Conservation (phyloP, 1,140 invertebrate species). For the Camponotus vicinus region DNA sequence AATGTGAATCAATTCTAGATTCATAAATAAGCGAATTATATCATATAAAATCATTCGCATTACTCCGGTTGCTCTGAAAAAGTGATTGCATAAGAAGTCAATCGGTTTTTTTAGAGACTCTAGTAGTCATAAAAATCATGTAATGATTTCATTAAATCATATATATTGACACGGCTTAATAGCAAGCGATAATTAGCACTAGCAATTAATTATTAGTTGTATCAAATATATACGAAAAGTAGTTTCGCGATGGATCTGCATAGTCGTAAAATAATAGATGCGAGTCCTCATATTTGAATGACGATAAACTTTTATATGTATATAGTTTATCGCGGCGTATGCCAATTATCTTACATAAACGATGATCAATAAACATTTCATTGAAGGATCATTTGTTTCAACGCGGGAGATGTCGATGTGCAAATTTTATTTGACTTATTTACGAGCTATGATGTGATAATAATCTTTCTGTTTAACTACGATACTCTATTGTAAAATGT, state of each 20-base stretch:
- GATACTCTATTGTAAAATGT: constrained; percentile 26
- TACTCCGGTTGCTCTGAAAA: constrained; percentile 4
- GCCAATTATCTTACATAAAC: neutral
- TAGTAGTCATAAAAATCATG: constrained; percentile 75
- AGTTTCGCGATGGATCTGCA: constrained; percentile 28
- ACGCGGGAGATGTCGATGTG: neutral
- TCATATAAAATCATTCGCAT: neutral
- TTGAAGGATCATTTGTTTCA: constrained; percentile 59
- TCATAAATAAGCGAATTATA: neutral
- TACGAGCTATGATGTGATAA: neutral
- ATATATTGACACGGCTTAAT: constrained; percentile 36
- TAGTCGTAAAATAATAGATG: constrained; percentile 41
- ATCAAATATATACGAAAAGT: constrained; percentile 40
- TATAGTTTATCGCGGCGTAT: constrained; percentile 20
- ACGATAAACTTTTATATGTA: neutral
- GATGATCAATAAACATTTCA: constrained; percentile 54
- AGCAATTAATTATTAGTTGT: constrained; percentile 62
- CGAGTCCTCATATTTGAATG: constrained; percentile 28
- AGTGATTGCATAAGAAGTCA: constrained; percentile 30
- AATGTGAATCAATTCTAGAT: neutral
- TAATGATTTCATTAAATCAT: constrained; percentile 25
- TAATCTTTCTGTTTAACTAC: neutral
- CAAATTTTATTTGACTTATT: neutral
- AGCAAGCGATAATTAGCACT: constrained; percentile 58
- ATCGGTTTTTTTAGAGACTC: constrained; percentile 3